Evolutionary conservation across 1,140 invertebrate species (phyloP).

Genomic region (Hormaphis cornu): DNA sequence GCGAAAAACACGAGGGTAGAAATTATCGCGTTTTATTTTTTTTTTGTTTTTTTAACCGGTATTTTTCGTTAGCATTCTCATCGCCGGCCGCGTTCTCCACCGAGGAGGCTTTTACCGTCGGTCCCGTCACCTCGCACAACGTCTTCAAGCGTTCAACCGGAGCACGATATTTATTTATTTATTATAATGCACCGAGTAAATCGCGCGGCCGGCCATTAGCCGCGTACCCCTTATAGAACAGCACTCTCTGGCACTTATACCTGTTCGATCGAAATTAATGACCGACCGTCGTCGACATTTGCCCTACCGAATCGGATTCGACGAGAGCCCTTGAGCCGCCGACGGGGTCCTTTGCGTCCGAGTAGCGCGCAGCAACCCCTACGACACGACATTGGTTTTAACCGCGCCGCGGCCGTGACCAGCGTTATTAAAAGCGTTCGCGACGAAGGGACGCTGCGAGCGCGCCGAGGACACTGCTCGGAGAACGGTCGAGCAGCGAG

Average conservation of each 20-base stretch:
- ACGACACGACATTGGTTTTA: slow-evolving; percentile 16
- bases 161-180: slow-evolving; percentile 6
- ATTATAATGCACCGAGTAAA: too few relatives aligned
- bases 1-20: too few relatives aligned
- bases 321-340: neutral
- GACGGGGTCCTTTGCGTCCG: neutral
- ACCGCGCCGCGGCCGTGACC: neutral
- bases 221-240: too few relatives aligned
- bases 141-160: slow-evolving; percentile 4
- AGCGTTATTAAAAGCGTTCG: slow-evolving; percentile 20
- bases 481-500: neutral
- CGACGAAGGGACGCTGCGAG: neutral
- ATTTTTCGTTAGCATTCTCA: neutral
- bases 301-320: slow-evolving; percentile 19
- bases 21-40: neutral
- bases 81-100: too few relatives aligned
- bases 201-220: slow-evolving; percentile 20
- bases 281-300: slow-evolving; percentile 4
- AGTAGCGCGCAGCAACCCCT: neutral
- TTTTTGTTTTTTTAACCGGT: neutral
- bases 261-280: slow-evolving; percentile 8
- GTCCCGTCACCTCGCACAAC: neutral
- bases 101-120: neutral
- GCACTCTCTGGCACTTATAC: too few relatives aligned
- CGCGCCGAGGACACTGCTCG: neutral